Evolutionary conservation across 2,888 invertebrate genomes (phyloP), one percentile per base, ranked within the genome.

Genomic region (Pandemis cinnamomeana): DNA sequence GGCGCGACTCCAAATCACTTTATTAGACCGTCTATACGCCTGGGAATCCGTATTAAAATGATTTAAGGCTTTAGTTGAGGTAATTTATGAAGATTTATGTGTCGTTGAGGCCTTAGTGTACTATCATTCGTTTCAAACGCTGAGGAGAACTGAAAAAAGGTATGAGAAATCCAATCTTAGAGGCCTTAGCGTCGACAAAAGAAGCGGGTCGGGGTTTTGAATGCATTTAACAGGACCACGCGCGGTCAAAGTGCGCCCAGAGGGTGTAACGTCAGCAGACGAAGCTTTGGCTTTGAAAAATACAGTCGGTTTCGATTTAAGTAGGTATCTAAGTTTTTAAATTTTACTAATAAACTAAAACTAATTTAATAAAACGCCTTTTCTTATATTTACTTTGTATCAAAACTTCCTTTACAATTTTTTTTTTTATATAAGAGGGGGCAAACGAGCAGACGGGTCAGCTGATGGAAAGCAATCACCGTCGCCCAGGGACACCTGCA

Each of bases 1-100:
- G 72, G 72, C 72, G 41, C 46, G 13, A 20, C 15, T 62, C 72
- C 72, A 72, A 72, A 55, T 68, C 55, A 63, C 63, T 68, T 72
- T 58, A 58, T 69, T 63, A 69, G 48, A 36, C 63, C 15, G 15
- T n/a, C 41, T 63, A 46, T 64, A 42, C 63, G 27, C 20, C 46
- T 13, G 63, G 10, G 44, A 64, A 10, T 13, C 6, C 63, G 44
- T 63, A 64, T 64, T 42, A 27, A 46, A 64, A 46, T 53, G 51
- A 53, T 53, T 7, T 53, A 53, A n/a, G n/a, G n/a, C 11, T 53
- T 53, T 53, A 48, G 5, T 7, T 0, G 48, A 11, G 44, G 44
- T 44, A 11, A 5, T 5, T 48, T 48, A 5, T 11, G 13, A 13
- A 0, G 10, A 10, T 48, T 48, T 48, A 48, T 48, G 27, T 36